Evolutionary conservation across 2,888 invertebrate genomes (phyloP).

Genomic region (Drosophila falleni): DNA sequence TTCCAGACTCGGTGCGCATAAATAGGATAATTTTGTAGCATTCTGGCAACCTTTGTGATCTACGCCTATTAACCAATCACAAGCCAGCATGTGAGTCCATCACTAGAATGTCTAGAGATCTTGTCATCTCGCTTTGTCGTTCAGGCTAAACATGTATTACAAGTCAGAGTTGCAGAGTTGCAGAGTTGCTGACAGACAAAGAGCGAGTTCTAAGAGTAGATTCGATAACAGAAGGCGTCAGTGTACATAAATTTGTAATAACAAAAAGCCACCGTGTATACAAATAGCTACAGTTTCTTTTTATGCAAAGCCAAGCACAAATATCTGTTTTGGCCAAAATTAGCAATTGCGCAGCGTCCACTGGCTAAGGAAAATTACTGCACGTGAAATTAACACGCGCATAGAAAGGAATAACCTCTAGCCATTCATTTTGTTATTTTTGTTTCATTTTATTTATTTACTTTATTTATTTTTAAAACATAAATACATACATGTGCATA

Average conservation of each 20-base stretch:
- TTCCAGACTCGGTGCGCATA: neutral
- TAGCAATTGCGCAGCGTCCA: constrained; percentile 8
- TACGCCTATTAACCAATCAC: neutral
- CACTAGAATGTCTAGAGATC: constrained; percentile 1
- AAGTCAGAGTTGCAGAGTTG: neutral
- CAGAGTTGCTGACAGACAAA: neutral
- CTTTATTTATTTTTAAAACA: constrained; percentile 11
- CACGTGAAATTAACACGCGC: constrained; percentile 12
- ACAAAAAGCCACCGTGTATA: neutral
- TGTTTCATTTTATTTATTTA: neutral
- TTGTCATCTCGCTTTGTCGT: neutral
- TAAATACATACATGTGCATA: constrained; percentile 3
- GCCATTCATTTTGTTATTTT: neutral
- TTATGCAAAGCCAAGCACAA: constrained; percentile 15
- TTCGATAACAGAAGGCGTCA: constrained; percentile 5
- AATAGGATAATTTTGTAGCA: neutral
- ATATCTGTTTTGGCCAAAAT: constrained; percentile 6
- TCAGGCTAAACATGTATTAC: neutral
- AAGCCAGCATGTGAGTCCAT: neutral
- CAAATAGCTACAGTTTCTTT: constrained; percentile 8
- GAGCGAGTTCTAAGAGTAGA: constrained; percentile 5
- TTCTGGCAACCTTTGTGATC: neutral
- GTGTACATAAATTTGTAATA: constrained; percentile 5
- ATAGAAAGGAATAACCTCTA: neutral
- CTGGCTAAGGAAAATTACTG: neutral